Conservation (phyloP, 2,113 vertebrate species). For the Lepidothrix coronata region DNA sequence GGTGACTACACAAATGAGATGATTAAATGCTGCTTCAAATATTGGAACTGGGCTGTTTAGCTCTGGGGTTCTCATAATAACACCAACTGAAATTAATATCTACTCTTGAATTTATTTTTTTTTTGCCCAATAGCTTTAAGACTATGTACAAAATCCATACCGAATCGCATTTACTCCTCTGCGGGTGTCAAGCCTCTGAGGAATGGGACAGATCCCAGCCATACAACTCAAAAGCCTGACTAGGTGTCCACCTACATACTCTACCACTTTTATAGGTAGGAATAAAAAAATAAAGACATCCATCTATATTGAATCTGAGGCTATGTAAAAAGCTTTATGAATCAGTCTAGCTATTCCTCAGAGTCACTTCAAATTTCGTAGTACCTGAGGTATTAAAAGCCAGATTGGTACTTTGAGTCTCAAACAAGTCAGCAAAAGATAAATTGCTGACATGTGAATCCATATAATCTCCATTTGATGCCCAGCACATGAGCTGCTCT, state of each 20-base stretch:
- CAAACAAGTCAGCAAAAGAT: slow-evolving; percentile 16
- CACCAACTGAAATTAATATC: not conserved
- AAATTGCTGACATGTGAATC: slow-evolving; percentile 11
- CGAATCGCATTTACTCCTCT: not conserved
- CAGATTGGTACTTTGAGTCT: not conserved
- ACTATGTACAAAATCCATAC: not conserved
- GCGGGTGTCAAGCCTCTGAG: not conserved
- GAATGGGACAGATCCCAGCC: not conserved
- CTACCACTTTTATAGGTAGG: not conserved
- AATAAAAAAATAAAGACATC: not conserved
- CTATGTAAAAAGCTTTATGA: not conserved
- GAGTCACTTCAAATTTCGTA: slow-evolving; percentile 30
- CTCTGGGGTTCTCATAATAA: not conserved
- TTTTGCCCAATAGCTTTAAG: not conserved
- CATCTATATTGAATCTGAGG: not conserved
- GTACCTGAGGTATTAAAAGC: not conserved
- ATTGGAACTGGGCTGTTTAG: not conserved
- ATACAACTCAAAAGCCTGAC: not conserved
- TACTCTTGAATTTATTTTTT: not conserved
- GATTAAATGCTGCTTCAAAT: not conserved
- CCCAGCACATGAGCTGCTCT: not conserved
- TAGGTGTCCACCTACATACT: not conserved
- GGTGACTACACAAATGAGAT: not conserved
- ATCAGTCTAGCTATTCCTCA: not conserved
- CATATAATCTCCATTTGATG: slow-evolving; percentile 14